Evolutionary conservation across 2,113 vertebrate species (phyloP).

Genomic region (Sclerurus mexicanus): DNA sequence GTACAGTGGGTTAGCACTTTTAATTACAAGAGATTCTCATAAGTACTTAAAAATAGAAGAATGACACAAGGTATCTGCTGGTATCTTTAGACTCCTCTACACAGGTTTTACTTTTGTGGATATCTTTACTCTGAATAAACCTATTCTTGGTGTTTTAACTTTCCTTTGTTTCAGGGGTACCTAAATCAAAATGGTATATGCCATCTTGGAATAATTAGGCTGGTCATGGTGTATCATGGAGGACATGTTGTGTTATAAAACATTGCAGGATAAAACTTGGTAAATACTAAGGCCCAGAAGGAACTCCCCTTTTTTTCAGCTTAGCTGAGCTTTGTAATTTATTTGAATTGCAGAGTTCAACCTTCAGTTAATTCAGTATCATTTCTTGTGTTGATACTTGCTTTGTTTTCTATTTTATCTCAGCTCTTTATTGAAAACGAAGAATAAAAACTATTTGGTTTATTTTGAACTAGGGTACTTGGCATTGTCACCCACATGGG

Average conservation of each 20-base stretch:
- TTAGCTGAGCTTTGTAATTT: constrained; percentile 82
- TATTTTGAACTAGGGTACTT: background rate
- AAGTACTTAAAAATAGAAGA: constrained; percentile 86
- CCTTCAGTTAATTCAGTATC: background rate
- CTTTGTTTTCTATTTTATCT: background rate
- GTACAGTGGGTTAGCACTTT: constrained; percentile 85
- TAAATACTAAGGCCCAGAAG: constrained; percentile 53
- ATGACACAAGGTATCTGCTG: constrained; percentile 70
- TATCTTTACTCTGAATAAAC: constrained; percentile 54
- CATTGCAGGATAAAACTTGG: constrained; percentile 22
- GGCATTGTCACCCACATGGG: background rate
- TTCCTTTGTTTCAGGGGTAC: constrained; percentile 66
- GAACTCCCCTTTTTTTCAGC: constrained; percentile 69
- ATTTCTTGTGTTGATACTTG: background rate
- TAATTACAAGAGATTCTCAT: constrained; percentile 86
- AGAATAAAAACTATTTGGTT: background rate
- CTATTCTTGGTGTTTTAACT: constrained; percentile 70
- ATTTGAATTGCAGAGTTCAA: constrained; percentile 75
- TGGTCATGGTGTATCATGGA: background rate
- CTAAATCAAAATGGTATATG: constrained; percentile 60
- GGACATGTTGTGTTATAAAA: constrained; percentile 44
- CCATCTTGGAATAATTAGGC: constrained; percentile 66
- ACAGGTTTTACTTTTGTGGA: constrained; percentile 36
- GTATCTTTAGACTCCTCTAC: constrained; percentile 14
- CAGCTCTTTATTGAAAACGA: background rate